Evolutionary conservation across 2,888 invertebrate genomes (phyloP), one percentile per base, ranked within the genome.

Genomic region (Epicampocera succincta): DNA sequence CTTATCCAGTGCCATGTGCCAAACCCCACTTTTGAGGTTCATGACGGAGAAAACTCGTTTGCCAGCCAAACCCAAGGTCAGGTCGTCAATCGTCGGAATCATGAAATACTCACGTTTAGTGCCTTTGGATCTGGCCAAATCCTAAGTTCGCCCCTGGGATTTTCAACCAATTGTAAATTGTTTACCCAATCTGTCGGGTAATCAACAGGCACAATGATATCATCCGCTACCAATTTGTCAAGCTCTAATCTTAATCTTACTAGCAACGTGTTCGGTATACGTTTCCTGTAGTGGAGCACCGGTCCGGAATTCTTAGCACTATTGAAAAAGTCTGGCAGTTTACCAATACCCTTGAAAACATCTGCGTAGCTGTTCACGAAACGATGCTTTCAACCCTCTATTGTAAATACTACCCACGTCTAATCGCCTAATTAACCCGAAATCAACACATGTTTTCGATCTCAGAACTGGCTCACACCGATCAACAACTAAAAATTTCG

Each of bases 311-410:
- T 15, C 1, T 56, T 15, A 56, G 33, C 11, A 2, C 4, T 2
- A 58, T 58, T 19, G 58, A 58, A 58, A 58, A 40, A 1, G 40
- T 58, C 19, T n/a, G n/a, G n/a, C n/a, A 58, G 17, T 58, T 40
- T 40, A 1, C 44, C 15, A n/a, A 61, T 6, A 15, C 25, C 29
- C 61, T 61, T 25, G 15, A 61, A 61, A 61, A 46, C 44, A 9
- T 44, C 44, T 1, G 4, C 2, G n/a, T 44, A 44, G 25, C 21
- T 61, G 11, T 25, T 25, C 44, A 61, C n/a, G 15, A 25, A 61
- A 61, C 9, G 61, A 25, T 15, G 12, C 44, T 15, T 25, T 61
- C 25, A 25, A 44, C 9, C 21, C 61, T 25, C n/a, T 42, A 15
- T n/a, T 4, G 5, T 25, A 25, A 25, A 25, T 25, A 25, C 25